Base-by-base conservation (phyloP, 2,113 vertebrate species). In the Argyrosomus japonicus region DNA sequence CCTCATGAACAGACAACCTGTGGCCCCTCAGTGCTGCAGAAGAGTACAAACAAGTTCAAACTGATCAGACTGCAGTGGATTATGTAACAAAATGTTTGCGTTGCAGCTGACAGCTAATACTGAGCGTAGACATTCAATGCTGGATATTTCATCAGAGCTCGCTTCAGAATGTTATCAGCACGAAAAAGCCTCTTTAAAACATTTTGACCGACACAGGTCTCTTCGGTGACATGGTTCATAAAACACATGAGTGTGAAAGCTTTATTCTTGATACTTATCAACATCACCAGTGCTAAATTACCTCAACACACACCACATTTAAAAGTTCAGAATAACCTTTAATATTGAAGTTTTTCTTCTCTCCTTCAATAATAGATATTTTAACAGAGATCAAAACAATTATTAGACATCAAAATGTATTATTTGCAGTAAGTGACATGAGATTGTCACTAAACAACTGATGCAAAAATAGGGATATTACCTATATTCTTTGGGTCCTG, bases 21-120 rank as follows among this genome's bases (percentile, higher is more conserved):
- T 23, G 29, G 57, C 8, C 57, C 57, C 32, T 82, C 53, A 91
- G 5, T 83, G 77, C 91, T 92, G 87, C 47, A 85, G 63, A 84
- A 19, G 17, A 57, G 40, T 0, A 68, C n/a, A 58, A 27, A 62
- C 69, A 69, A 12, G 48, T 90, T 45, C 74, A 51, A 71, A 10
- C 12, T 10, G 2, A 53, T 68, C 23, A 65, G 21, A 53, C 27
- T 18, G 9, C 15, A 74, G 5, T 0, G 17, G 7, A 8, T 72
- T 1, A 17, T 63, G 32, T 53, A 23, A 1, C n/a, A 71, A 25
- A 17, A 21, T 29, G 53, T 68, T 64, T 60, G 25, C 2, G n/a
- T 29, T 71, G 47, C 15, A 48, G 50, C 40, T 53, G 65, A 32
- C 1, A 67, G n/a, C 17, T 68, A 25, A 71, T 13, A 54, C n/a